These are phyloP conservation scores for Bovichtus variegatus DNA, from an alignment of 2,797 vertebrate genomes.

Conservation along the genomic window DNA sequence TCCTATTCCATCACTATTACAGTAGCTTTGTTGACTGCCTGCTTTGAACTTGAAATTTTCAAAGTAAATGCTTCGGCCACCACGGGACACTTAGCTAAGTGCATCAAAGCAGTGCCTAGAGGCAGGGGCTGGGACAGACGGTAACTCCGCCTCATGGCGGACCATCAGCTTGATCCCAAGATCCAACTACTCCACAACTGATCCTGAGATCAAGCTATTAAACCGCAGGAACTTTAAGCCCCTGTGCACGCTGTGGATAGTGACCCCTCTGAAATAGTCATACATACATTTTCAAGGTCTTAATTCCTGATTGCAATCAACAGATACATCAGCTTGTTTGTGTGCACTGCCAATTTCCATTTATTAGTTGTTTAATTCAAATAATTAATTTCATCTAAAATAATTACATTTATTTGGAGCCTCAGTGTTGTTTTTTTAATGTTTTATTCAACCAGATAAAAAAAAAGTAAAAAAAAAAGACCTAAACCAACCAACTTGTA, in stretches of 20 bases:
- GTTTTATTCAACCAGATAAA: no score
- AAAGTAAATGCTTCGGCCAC: conserved; percentile 67
- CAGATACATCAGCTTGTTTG: conserved; percentile 30
- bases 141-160: conserved; percentile 39
- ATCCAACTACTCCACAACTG: conserved; percentile 44
- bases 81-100: conserved; percentile 67
- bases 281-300: conserved; percentile 20
- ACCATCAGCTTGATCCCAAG: conserved; percentile 60
- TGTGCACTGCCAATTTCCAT: not conserved
- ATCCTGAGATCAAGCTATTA: conserved; percentile 55
- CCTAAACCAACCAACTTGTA: no score
- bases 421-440: not conserved
- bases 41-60: conserved; percentile 73
- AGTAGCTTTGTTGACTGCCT: conserved; percentile 43
- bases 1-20: conserved; percentile 57
- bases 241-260: conserved; percentile 23
- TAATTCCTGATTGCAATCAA: conserved; percentile 27
- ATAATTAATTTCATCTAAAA: not conserved
- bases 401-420: conserved; percentile 7
- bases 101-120: conserved; percentile 68
- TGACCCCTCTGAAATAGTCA: conserved; percentile 30
- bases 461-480: no score
- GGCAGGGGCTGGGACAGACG: conserved; percentile 58
- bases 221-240: conserved; percentile 39
- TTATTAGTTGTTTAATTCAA: conserved; percentile 5